Percentiles rank a stretch among this genome's conserved stretches.
These are phyloP conservation scores for Pristionchus entomophagus DNA, from an alignment of 2,888 invertebrate species.

Conservation along the genomic window DNA sequence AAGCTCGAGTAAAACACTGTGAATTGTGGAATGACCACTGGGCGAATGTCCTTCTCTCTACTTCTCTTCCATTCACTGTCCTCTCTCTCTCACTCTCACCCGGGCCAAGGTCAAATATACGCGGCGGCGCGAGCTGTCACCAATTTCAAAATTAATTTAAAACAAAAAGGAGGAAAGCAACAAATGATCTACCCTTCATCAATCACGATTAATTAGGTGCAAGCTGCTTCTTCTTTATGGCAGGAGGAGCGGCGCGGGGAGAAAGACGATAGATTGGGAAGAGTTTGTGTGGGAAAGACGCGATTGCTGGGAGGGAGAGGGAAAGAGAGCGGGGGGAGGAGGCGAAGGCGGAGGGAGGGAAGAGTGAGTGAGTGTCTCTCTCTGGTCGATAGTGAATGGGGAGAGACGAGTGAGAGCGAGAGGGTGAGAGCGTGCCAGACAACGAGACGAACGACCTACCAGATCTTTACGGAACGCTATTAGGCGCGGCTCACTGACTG, in stretches of 20 bases:
- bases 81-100: background rate
- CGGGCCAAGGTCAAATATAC: constrained; percentile 35
- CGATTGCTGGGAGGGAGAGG: background rate
- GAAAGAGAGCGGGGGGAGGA: background rate
- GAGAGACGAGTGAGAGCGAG: constrained; percentile 3
- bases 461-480: background rate
- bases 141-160: background rate
- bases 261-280: background rate
- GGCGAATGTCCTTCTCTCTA: background rate
- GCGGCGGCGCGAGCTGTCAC: background rate
- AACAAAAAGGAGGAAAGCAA: no score
- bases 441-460: background rate
- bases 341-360: background rate
- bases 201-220: no score
- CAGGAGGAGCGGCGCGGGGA: background rate
- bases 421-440: background rate
- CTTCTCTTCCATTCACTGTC: background rate
- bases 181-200: no score
- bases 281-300: constrained; percentile 26
- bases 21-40: background rate
- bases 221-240: no score
- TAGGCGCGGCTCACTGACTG: background rate
- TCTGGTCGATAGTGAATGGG: constrained; percentile 37
- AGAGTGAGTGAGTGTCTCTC: constrained; percentile 23
- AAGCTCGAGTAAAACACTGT: no score